phyloP scores from a whole-genome alignment of 2,888 invertebrate genomes.

The Lepetodrilus schrolli region DNA sequence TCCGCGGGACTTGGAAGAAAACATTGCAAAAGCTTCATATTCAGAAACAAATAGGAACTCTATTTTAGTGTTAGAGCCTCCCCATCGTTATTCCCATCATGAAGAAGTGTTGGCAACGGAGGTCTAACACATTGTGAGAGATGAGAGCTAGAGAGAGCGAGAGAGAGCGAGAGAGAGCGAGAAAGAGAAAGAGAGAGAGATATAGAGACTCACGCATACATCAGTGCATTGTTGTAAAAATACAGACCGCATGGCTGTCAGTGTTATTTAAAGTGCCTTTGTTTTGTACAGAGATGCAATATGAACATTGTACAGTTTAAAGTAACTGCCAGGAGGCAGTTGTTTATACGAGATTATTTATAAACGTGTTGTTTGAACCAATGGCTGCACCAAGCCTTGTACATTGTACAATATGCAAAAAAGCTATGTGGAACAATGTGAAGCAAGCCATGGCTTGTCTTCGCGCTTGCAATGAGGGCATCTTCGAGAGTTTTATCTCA shows the following conservation, averaged over 20 bases:
- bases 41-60: conserved; percentile 45
- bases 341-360: conserved; percentile 31
- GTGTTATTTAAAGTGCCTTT: conserved; percentile 32
- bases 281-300: conserved; percentile 30
- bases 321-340: neutral
- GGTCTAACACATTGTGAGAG: conserved; percentile 45
- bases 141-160: too few species aligned
- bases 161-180: too few species aligned
- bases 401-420: conserved; percentile 16
- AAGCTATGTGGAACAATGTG: conserved; percentile 10
- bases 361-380: conserved; percentile 13
- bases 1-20: conserved; percentile 48
- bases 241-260: neutral
- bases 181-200: conserved; percentile 1
- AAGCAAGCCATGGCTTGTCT: neutral
- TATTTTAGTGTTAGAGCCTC: conserved; percentile 52
- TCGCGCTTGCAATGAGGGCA: conserved; percentile 17
- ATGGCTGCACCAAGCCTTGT: conserved; percentile 21
- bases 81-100: conserved; percentile 44
- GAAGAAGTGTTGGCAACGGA: conserved; percentile 62
- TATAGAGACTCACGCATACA: neutral
- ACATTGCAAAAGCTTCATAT: conserved; percentile 50
- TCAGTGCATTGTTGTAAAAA: conserved; percentile 15
- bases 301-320: conserved; percentile 10
- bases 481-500: conserved; percentile 4